These are phyloP conservation scores for Dendrocincla tyrannina DNA, from an alignment of 2,797 vertebrate species.

Conservation along the genomic window DNA sequence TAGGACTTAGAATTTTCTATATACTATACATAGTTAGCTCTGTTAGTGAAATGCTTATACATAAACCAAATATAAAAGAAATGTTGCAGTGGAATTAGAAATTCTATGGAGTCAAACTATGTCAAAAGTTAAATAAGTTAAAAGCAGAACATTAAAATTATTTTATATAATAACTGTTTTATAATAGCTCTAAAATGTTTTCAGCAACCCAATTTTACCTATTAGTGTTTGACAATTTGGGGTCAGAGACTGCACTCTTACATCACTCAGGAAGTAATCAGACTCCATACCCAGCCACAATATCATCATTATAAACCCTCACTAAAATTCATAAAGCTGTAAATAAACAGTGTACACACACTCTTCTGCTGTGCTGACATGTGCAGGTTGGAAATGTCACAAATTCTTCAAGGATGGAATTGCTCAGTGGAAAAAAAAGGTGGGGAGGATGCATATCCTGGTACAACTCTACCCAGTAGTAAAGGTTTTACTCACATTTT, in stretches of 20 bases:
- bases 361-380: background rate
- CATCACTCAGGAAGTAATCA: background rate
- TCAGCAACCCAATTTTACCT: background rate
- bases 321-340: background rate
- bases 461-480: background rate
- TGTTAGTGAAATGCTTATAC: background rate
- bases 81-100: background rate
- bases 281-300: background rate
- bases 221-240: background rate
- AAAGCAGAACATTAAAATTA: background rate
- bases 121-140: background rate
- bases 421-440: background rate
- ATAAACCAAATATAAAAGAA: background rate
- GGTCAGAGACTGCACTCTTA: background rate
- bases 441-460: background rate
- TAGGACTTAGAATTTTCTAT: background rate
- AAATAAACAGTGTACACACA: background rate
- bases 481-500: constrained; percentile 6
- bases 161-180: background rate
- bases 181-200: background rate
- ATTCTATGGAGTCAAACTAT: background rate
- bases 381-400: background rate
- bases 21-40: background rate
- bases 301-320: background rate
- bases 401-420: background rate